Evolutionary conservation across 2,888 invertebrate genomes (phyloP), one percentile per base, ranked within the genome.

Genomic region (Asteroscopus sphinx): DNA sequence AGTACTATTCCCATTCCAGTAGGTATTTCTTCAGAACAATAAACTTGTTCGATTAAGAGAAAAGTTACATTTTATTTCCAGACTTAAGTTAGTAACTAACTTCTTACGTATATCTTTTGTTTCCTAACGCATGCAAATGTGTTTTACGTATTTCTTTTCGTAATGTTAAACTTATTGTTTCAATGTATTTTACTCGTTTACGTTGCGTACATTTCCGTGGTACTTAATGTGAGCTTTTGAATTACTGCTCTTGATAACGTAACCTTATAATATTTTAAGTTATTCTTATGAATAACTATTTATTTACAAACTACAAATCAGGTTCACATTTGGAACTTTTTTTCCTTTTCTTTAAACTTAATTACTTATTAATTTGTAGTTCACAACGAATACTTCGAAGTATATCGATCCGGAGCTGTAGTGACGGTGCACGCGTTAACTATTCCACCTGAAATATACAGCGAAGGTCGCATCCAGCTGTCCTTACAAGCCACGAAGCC

Each of bases 401-500:
- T 81, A 4, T 51, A 12, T 8, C 68, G 70, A 52, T 53, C 63
- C 12, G 85, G 71, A 12, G 16, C 70, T 9, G 53, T 42, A 26
- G 65, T 88, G 2, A 74, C 58, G 15, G 40, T 90, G 7, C 51
- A 65, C 7, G 63, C 74, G 12, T 62, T 73, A 0, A 63, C 56
- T n/a, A 70, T 91, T 40, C 88, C 91, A 0, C 62, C 80, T 2
- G 82, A 85, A 60, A 47, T 88, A 4, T 79, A 82, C 39, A 68
- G 51, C 40, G 73, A 70, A 52, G 76, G 77, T 41, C 80, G 70
- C 4, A 71, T 91, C 11, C 47, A 86, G 1, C 74, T 92, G 33
- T 73, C 82, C 9, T 52, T 91, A 52, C 67, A 67, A 32, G 91
- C 88, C 0, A 71, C 70, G 0, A 91, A 89, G 61, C 80, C 82